Evolutionary conservation across 2,888 invertebrate species (phyloP).

Genomic region (Dastarcus helophoroides): DNA sequence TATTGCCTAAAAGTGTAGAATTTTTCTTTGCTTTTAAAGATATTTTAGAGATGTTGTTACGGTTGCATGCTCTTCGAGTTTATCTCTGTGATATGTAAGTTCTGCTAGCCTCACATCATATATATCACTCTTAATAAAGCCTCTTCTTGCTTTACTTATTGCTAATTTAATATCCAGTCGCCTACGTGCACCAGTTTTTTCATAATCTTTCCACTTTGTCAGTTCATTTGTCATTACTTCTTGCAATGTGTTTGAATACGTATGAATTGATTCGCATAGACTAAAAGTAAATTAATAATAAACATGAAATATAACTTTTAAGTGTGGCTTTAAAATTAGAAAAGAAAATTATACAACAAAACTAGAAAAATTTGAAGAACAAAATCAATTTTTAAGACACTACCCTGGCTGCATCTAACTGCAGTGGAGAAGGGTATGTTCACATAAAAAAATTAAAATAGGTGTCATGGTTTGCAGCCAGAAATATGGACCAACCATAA

Average conservation of each 20-base stretch:
- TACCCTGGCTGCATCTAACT: too few relatives aligned
- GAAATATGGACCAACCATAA: too few relatives aligned
- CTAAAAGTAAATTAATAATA: conserved; percentile 17
- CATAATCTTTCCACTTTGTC: conserved; percentile 3
- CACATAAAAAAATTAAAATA: too few relatives aligned
- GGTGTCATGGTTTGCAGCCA: too few relatives aligned
- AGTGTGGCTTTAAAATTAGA: too few relatives aligned
- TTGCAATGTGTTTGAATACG: conserved; percentile 17
- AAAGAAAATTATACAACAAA: too few relatives aligned
- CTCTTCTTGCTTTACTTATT: conserved; percentile 18
- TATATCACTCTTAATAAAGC: conserved; percentile 18
- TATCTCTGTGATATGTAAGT: conserved; percentile 17
- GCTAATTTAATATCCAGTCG: conserved; percentile 19
- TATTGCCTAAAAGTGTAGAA: too few relatives aligned
- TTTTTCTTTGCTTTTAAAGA: too few relatives aligned
- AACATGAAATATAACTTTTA: background rate
- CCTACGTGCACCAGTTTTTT: conserved; percentile 1
- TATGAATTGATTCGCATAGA: conserved; percentile 24
- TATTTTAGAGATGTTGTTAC: too few relatives aligned
- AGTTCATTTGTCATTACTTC: conserved; percentile 15
- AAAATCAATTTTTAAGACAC: too few relatives aligned
- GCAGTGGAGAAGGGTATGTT: too few relatives aligned
- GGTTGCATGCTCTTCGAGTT: conserved; percentile 17
- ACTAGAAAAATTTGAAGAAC: too few relatives aligned
- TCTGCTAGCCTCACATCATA: conserved; percentile 24